Percentiles rank a stretch among this genome's conserved stretches.
Evolutionary conservation across 2,797 vertebrate species (phyloP).

Genomic region (Mionectes olivaceus): DNA sequence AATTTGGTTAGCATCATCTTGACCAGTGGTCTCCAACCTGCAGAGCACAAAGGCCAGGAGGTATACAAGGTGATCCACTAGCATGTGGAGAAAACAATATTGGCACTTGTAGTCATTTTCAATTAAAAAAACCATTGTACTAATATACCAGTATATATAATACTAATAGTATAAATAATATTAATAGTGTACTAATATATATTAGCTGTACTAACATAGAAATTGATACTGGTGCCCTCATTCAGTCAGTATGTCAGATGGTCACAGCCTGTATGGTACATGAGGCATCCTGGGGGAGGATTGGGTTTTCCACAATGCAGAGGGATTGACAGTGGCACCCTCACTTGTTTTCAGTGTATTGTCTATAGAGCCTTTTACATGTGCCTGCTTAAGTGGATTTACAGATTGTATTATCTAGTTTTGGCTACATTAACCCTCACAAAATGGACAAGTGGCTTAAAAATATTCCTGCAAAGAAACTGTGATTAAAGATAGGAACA

Average conservation of each 20-base stretch:
- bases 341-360: not conserved
- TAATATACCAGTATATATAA: not conserved
- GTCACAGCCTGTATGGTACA: not conserved
- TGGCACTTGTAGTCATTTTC: not conserved
- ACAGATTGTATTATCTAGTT: not conserved
- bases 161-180: not conserved
- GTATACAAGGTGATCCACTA: not conserved
- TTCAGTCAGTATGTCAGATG: not conserved
- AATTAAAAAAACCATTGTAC: not conserved
- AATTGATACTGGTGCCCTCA: not conserved
- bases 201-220: not conserved
- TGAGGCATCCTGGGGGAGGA: rapidly evolving
- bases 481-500: not conserved
- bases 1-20: not conserved
- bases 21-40: not conserved
- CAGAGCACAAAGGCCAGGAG: not conserved
- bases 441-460: not conserved
- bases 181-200: not conserved
- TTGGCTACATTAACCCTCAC: not conserved
- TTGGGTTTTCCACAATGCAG: not conserved
- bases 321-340: not conserved
- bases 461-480: not conserved
- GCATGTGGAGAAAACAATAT: not conserved
- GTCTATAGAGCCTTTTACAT: not conserved
- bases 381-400: not conserved